A percentile compares a stretch with the other conserved stretches of the same genome.
These are phyloP conservation scores for Hirudo medicinalis DNA, from an alignment of 1,140 invertebrate species.

Conservation along the genomic window DNA sequence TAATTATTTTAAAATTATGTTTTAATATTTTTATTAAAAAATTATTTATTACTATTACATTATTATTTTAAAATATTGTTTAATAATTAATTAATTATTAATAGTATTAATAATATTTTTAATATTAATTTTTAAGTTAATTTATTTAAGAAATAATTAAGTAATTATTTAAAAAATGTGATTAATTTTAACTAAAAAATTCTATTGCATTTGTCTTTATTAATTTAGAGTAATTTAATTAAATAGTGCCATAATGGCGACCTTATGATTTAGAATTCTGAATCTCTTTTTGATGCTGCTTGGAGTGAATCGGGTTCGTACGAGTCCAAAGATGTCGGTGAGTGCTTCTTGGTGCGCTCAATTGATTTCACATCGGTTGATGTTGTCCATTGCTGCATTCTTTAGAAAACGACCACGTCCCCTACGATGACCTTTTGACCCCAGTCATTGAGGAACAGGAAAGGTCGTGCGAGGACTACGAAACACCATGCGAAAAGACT, in stretches of 20 bases:
- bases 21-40: too few species aligned
- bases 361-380: background rate
- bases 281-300: slow-evolving; percentile 4
- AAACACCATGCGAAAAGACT: background rate
- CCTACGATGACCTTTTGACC: slow-evolving; percentile 13
- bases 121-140: too few species aligned
- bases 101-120: too few species aligned
- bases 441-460: slow-evolving; percentile 18
- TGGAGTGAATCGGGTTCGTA: slow-evolving; percentile 14
- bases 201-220: background rate
- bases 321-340: slow-evolving; percentile 16
- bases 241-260: background rate
- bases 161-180: background rate
- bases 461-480: slow-evolving; percentile 9
- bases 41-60: too few species aligned
- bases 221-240: background rate
- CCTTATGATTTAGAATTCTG: slow-evolving; percentile 1
- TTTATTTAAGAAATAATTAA: too few species aligned
- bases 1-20: too few species aligned
- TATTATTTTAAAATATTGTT: too few species aligned
- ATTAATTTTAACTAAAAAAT: background rate
- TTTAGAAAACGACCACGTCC: slow-evolving; percentile 1
- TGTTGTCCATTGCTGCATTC: background rate
- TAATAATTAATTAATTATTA: too few species aligned
- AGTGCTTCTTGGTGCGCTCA: background rate